A percentile compares a stretch with the other conserved stretches of the same genome.
Evolutionary conservation across 2,888 invertebrate genomes (phyloP).

Genomic region (Luperina testacea): DNA sequence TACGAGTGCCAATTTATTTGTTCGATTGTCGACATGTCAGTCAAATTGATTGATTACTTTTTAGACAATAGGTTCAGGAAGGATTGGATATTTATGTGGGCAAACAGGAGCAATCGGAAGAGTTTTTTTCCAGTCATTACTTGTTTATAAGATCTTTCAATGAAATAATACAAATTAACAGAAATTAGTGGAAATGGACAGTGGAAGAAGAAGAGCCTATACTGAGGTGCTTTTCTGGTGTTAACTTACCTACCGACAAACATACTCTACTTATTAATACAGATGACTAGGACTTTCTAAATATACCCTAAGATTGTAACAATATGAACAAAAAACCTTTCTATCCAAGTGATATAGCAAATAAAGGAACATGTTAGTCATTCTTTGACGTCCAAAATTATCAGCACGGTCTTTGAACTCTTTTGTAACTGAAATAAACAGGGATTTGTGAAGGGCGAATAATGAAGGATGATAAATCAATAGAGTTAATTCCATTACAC

Average conservation of each 20-base stretch:
- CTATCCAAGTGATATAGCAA: constrained; percentile 5
- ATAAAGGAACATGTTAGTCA: constrained; percentile 34
- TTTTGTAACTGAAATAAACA: constrained; percentile 31
- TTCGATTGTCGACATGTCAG: constrained; percentile 7
- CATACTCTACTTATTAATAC: constrained; percentile 14
- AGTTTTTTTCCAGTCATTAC: background rate
- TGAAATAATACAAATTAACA: background rate
- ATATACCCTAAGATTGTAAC: constrained; percentile 4
- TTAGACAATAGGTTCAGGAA: constrained; percentile 23
- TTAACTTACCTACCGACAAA: background rate
- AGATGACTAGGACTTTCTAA: constrained; percentile 15
- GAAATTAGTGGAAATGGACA: background rate
- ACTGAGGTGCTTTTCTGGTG: background rate
- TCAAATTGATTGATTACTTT: constrained; percentile 44
- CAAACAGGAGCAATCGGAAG: background rate
- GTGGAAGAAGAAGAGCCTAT: background rate
- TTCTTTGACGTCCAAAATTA: constrained; percentile 27
- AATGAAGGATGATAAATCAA: background rate
- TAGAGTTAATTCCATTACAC: background rate
- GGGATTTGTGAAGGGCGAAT: constrained; percentile 5
- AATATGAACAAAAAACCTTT: background rate
- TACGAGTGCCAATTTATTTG: constrained; percentile 38
- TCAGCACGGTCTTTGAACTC: constrained; percentile 27
- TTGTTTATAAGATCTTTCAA: background rate
- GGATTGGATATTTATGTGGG: constrained; percentile 4